These are phyloP conservation scores for Celastrina argiolus DNA, from an alignment of 2,888 invertebrate genomes.

Conservation along the genomic window DNA sequence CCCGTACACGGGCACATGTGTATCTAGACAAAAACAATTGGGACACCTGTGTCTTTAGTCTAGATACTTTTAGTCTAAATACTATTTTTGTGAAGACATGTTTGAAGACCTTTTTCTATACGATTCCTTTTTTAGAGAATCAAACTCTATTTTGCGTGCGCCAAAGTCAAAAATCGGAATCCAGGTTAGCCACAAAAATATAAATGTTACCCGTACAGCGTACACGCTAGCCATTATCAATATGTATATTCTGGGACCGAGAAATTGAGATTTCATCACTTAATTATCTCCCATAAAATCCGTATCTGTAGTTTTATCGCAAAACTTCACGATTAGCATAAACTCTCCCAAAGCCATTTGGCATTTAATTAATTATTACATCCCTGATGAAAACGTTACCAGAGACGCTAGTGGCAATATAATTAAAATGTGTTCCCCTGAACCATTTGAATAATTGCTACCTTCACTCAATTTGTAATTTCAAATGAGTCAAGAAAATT, in stretches of 20 bases:
- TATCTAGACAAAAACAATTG: too few relatives aligned
- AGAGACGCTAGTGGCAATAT: slow-evolving; percentile 12
- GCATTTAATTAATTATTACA: slow-evolving; percentile 16
- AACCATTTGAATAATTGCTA: slow-evolving; percentile 18
- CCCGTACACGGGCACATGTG: too few relatives aligned
- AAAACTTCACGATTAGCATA: neutral
- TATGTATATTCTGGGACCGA: neutral
- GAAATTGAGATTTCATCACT: neutral
- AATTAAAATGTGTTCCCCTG: slow-evolving; percentile 11
- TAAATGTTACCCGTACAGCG: too few relatives aligned
- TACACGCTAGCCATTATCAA: too few relatives aligned
- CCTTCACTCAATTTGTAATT: slow-evolving; percentile 13
- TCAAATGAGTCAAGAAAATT: slow-evolving; percentile 10
- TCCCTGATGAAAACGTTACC: neutral
- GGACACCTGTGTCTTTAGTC: too few relatives aligned
- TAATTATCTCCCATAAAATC: neutral
- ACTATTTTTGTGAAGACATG: too few relatives aligned
- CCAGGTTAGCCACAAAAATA: too few relatives aligned
- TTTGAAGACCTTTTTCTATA: too few relatives aligned
- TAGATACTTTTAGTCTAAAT: too few relatives aligned
- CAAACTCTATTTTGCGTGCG: too few relatives aligned
- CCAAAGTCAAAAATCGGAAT: too few relatives aligned
- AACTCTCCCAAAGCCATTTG: neutral
- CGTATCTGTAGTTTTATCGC: neutral
- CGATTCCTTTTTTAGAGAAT: too few relatives aligned